Evolutionary conservation across 2,113 vertebrate species (phyloP), one percentile per base, ranked within the genome.

Genomic region (Thomomys bottae): DNA sequence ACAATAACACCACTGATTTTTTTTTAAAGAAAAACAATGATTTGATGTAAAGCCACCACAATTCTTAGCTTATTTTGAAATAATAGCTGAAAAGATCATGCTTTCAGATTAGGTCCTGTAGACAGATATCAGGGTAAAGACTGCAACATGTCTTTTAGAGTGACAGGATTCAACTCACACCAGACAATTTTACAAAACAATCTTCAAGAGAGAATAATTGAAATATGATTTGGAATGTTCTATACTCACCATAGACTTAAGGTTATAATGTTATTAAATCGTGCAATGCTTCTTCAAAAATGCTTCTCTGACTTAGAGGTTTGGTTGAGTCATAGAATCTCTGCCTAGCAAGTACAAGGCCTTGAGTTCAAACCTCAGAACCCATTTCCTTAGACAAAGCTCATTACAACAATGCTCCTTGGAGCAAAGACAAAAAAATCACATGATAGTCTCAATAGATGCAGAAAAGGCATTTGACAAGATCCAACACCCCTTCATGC

Each of bases 201-300:
- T 18, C 26, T 34, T 57, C 34, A 80, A 32, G 11, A 42, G 21
- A 64, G 49, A 81, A n/a, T 76, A 76, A 81, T 32, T 81, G 38
- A 92, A 71, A 70, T 12, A 76, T 40, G 38, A 11, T 8, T 54
- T 85, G 61, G 54, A 49, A 76, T 80, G 64, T 80, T 81, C 18
- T 45, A 81, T 4, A 57, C 9, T 87, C 87, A 49, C 61, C 63
- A 28, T 7, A 72, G 8, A 6, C 68, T n/a, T 83, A 14, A 15
- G 49, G 40, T 59, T 76, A 76, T 76, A 88, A 38, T 36, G 68
- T 75, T 81, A 32, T 83, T 73, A 93, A 88, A 85, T 95, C 57
- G 28, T 73, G 70, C 3, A 72, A 0, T 10, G 83, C 83, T 70
- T 91, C 34, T n/a, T 63, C 21, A 73, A 42, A 30, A 86, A 64